Evolutionary conservation across 2,797 vertebrate genomes (phyloP).

Genomic region (Capromys pilorides): DNA sequence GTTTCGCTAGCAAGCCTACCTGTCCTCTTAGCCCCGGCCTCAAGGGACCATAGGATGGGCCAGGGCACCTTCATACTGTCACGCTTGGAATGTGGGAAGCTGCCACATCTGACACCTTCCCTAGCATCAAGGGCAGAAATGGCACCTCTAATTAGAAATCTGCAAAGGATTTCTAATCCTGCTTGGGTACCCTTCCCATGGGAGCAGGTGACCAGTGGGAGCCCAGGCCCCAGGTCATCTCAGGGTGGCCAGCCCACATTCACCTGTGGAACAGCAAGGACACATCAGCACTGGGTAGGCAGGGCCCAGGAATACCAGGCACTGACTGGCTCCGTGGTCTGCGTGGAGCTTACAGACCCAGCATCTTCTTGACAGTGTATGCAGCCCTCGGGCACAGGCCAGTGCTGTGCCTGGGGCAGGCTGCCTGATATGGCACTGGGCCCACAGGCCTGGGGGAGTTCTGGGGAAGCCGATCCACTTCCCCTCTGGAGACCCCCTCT

Average conservation of each 20-base stretch:
- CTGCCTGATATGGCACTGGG: too few species aligned
- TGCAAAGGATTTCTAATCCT: neutral
- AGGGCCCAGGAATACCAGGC: neutral
- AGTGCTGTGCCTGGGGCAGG: too few species aligned
- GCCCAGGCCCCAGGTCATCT: neutral
- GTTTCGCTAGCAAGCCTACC: neutral
- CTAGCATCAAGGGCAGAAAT: neutral
- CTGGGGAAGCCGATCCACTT: neutral
- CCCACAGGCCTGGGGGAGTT: neutral
- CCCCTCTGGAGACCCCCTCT: neutral
- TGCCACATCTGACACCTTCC: neutral
- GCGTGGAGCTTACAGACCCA: neutral
- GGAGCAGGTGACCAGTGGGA: neutral
- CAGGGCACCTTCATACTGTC: neutral
- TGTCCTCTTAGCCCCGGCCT: neutral
- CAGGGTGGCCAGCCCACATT: too few species aligned
- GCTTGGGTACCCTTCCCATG: neutral
- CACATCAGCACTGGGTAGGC: neutral
- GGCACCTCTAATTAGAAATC: neutral
- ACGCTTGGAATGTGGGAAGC: neutral
- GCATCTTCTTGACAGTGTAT: neutral
- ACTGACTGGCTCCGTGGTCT: neutral
- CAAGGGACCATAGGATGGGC: neutral
- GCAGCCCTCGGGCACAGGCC: neutral
- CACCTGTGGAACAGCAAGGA: accelerated